These are phyloP conservation scores for Protophormia terraenovae DNA, from an alignment of 2,888 invertebrate species.

Conservation along the genomic window DNA sequence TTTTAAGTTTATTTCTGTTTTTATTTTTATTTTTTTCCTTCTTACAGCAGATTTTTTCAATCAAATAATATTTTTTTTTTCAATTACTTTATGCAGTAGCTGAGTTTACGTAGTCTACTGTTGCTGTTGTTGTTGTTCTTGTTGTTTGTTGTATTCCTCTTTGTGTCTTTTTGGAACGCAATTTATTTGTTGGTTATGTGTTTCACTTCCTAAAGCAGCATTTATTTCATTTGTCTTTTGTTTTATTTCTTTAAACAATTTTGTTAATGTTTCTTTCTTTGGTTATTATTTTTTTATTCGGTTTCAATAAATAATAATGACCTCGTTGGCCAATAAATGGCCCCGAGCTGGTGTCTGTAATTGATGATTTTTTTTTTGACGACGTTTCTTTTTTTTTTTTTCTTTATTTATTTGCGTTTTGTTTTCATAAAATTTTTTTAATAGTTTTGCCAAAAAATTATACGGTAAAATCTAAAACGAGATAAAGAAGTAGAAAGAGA, in stretches of 20 bases:
- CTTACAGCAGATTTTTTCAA: conserved; percentile 5
- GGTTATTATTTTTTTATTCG: conserved; percentile 29
- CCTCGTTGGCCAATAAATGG: conserved; percentile 63
- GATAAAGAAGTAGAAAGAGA: conserved; percentile 27
- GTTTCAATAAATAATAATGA: conserved; percentile 44
- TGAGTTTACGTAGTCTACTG: not conserved
- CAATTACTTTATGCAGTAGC: conserved; percentile 18
- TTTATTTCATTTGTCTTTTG: conserved; percentile 33
- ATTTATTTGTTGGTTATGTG: not conserved
- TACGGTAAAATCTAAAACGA: conserved; percentile 54
- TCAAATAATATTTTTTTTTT: conserved; percentile 7
- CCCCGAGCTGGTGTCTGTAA: conserved; percentile 46
- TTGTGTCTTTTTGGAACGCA: conserved; percentile 20
- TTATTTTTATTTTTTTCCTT: not conserved
- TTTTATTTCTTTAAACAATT: not conserved
- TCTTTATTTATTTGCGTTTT: not conserved
- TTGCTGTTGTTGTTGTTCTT: conserved; percentile 12
- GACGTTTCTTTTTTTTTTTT: not conserved
- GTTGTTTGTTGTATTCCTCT: not conserved
- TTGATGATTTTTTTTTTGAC: conserved; percentile 19
- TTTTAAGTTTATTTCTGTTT: not conserved
- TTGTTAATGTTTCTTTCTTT: conserved; percentile 26
- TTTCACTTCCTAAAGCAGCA: conserved; percentile 56
- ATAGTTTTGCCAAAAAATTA: conserved; percentile 4
- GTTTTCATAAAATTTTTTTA: not conserved